Base-by-base conservation (phyloP, 2,113 vertebrate species). In the Planiliza haematocheilus region DNA sequence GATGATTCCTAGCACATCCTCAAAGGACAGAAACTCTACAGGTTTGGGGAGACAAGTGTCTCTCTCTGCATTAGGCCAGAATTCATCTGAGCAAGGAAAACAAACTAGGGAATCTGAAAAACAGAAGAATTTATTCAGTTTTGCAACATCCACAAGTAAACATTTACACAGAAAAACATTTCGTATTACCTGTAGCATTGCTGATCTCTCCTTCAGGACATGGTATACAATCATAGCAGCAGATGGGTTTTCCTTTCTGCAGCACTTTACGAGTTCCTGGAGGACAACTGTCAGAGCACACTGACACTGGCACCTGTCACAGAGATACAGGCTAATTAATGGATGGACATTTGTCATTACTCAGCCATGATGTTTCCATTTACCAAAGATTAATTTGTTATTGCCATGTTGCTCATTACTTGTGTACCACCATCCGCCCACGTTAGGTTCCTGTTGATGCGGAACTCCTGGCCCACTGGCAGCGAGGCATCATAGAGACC, bases 171-270 rank as follows among this genome's bases (percentile, higher is more conserved):
- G 10, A 24, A 18, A 45, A 37, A 43, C 3, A 34, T 62, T 11
- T 11, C 8, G 10, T 63, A 7, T 4, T 83, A 92, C 93, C 91
- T 90, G 92, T 91, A 1, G 41, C 57, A 61, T 92, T 94, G 30
- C 89, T 94, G 14, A 93, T 92, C 65, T 93, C 91, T 72, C 92
- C 92, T 7, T 94, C 91, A 50, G 91, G 87, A 82, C 93, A 93
- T 7, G 52, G 83, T 39, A 87, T 60, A 65, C 92, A 93, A 17
- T 91, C 89, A 69, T 88, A 91, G 57, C 92, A 93, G 79, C 92
- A 93, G 55, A 87, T 75, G 8, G 90, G 90, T 60, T 85, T 91
- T 68, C 87, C 83, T 78, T 84, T 91, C 71, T 92, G 85, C 34
- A 86, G 46, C 37, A 91, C 79, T 73, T 90, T 92, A 34, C 85